phyloP scores from a whole-genome alignment of 2,797 vertebrate species.

The Anabacerthia variegaticeps region DNA sequence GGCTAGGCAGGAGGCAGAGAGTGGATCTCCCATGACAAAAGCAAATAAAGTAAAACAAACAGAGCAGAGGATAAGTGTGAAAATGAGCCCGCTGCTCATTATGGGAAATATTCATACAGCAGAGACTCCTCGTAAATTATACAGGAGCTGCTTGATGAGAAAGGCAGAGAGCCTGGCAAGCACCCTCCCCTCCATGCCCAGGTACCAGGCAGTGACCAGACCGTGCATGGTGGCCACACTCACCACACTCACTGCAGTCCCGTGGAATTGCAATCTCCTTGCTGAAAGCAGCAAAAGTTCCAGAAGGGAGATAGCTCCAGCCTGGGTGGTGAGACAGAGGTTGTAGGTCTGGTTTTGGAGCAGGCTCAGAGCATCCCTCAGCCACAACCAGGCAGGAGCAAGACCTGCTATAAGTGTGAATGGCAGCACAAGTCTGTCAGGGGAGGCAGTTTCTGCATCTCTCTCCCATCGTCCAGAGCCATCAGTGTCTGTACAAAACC shows the following conservation, averaged over 20 bases:
- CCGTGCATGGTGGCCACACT: fast-evolving
- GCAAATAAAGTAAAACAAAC: neutral
- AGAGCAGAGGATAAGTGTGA: neutral
- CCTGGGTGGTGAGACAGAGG: no score
- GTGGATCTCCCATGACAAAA: neutral
- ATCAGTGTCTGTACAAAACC: fast-evolving
- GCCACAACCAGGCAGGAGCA: fast-evolving
- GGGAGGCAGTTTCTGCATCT: fast-evolving
- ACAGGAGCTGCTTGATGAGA: neutral
- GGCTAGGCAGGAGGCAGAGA: neutral
- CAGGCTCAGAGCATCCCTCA: neutral
- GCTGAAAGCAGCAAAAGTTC: neutral
- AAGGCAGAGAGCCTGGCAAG: neutral
- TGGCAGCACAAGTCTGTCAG: fast-evolving
- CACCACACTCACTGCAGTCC: fast-evolving
- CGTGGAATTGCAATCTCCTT: fast-evolving
- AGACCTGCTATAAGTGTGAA: fast-evolving
- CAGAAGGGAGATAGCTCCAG: fast-evolving
- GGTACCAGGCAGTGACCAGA: neutral
- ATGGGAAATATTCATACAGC: neutral
- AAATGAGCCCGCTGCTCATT: neutral
- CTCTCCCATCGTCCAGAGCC: fast-evolving
- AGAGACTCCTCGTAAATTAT: neutral
- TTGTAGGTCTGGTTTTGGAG: fast-evolving
- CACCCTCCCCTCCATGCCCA: fast-evolving